Conservation (phyloP, 2,888 invertebrate species). For the Cyclophora albipunctata region DNA sequence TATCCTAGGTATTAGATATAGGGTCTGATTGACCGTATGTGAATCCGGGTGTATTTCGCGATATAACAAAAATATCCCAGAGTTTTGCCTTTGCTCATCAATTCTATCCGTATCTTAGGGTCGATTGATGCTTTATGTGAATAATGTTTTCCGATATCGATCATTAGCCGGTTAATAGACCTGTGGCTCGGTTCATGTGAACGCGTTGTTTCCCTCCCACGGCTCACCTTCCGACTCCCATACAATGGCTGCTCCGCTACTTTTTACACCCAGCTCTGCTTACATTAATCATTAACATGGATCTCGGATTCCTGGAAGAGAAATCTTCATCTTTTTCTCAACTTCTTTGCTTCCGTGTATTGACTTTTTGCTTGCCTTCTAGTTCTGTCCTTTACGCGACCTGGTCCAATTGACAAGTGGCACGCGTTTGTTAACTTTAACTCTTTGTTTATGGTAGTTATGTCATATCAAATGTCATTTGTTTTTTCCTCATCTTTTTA, state of each 20-base stretch:
- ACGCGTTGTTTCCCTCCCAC: conserved; percentile 63
- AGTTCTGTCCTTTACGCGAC: conserved; percentile 44
- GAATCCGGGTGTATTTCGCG: too few relatives aligned
- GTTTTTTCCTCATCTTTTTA: too few relatives aligned
- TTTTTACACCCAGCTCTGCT: conserved; percentile 60
- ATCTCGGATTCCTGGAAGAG: conserved; percentile 60
- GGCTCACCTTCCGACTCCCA: conserved; percentile 56
- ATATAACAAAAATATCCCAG: too few relatives aligned
- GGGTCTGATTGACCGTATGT: too few relatives aligned
- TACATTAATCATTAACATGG: conserved; percentile 52
- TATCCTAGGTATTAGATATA: too few relatives aligned
- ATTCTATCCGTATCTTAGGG: too few relatives aligned
- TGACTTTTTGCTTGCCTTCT: conserved; percentile 32
- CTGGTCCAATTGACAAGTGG: conserved; percentile 45
- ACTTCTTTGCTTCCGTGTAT: conserved; percentile 56
- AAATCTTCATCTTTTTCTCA: conserved; percentile 52
- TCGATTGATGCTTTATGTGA: conserved; percentile 16
- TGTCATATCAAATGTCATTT: too few relatives aligned
- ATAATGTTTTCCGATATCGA: conserved; percentile 23
- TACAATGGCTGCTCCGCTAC: conserved; percentile 52
- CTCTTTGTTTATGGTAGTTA: too few relatives aligned
- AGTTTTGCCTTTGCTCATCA: too few relatives aligned
- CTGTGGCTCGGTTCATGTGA: conserved; percentile 40
- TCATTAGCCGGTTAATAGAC: conserved; percentile 20
- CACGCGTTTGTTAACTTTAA: conserved; percentile 24